A percentile compares a stretch with the other conserved stretches of the same genome.
phyloP scores from a whole-genome alignment of 2,797 vertebrate genomes.

The Florisuga fusca region DNA sequence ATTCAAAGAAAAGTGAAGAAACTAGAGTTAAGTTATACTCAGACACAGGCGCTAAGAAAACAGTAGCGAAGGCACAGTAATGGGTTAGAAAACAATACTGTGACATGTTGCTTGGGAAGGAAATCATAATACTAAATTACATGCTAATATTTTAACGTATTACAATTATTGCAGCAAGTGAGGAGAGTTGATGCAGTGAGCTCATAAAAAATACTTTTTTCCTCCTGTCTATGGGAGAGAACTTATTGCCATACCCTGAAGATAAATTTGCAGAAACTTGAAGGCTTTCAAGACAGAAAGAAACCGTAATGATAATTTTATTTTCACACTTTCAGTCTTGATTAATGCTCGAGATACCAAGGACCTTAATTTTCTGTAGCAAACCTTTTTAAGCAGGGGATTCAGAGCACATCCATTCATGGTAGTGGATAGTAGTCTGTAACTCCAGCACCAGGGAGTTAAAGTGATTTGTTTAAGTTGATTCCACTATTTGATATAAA shows the following conservation, averaged over 20 bases:
- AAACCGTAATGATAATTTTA: not conserved
- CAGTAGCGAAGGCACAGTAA: not conserved
- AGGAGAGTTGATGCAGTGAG: not conserved
- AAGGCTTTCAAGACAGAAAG: not conserved
- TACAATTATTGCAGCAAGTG: not conserved
- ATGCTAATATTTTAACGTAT: not conserved
- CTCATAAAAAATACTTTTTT: not conserved
- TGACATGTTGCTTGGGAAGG: not conserved
- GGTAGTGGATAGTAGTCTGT: not conserved
- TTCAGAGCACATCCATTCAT: not conserved
- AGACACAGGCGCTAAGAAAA: not conserved
- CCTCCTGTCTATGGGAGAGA: not conserved
- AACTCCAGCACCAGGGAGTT: not conserved
- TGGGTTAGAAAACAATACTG: not conserved
- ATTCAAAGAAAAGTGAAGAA: conserved; percentile 8
- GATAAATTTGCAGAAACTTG: not conserved
- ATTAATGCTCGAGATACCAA: not conserved
- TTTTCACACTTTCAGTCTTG: conserved; percentile 3
- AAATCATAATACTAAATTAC: not conserved
- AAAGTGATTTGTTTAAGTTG: conserved; percentile 1
- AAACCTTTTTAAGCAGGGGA: not conserved
- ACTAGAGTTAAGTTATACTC: not conserved
- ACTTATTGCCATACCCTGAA: not conserved
- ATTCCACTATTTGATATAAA: not conserved
- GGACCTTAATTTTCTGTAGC: not conserved